Percentiles rank a stretch among this genome's conserved stretches.
phyloP scores from a whole-genome alignment of 92 coral and sea anemone species.

The Zoanthus gigantus region DNA sequence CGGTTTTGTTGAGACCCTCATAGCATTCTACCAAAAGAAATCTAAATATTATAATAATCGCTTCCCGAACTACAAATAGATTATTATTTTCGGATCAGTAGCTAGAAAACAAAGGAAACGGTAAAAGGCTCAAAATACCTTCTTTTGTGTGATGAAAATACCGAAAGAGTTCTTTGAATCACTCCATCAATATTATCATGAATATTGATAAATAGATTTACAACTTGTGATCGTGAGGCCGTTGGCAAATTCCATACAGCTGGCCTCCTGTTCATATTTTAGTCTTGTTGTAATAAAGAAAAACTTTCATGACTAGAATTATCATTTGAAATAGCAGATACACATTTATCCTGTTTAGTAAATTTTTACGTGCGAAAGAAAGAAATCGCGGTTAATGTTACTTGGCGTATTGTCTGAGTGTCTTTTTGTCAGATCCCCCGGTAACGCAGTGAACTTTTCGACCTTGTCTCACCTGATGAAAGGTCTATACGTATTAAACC shows the following conservation, averaged over 20 bases:
- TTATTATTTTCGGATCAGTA: slow-evolving; percentile 11
- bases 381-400: neutral
- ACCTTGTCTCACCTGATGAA: neutral
- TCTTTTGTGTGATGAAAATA: slow-evolving; percentile 35
- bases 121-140: slow-evolving; percentile 21
- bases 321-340: neutral
- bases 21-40: neutral
- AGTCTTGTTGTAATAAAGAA: neutral
- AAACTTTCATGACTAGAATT: neutral
- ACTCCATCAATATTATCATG: slow-evolving; percentile 16
- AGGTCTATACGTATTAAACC: neutral
- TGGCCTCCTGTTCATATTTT: neutral
- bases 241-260: slow-evolving; percentile 27
- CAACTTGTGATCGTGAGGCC: neutral
- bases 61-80: neutral
- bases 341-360: neutral
- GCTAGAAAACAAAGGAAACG: neutral
- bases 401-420: neutral
- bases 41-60: neutral
- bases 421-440: neutral
- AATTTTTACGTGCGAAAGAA: neutral
- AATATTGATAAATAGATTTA: neutral
- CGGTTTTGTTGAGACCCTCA: neutral
- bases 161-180: slow-evolving; percentile 14
- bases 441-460: neutral